Evolutionary conservation across 1,140 invertebrate species (phyloP).

Genomic region (Tenebrio molitor): DNA sequence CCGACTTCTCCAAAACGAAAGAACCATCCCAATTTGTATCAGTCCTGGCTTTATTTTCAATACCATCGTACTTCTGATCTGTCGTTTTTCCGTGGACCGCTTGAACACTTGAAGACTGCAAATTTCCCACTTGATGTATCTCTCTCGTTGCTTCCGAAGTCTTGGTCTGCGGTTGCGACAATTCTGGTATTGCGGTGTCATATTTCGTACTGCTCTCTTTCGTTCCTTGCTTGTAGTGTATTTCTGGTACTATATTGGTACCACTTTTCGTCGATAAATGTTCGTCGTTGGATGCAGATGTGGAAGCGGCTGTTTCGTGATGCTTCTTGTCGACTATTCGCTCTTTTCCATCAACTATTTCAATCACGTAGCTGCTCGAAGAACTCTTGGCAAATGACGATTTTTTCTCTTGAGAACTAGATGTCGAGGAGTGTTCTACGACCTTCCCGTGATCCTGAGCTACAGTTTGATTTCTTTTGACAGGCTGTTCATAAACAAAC

Average conservation of each 20-base stretch:
- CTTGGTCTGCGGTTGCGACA: conserved; percentile 57
- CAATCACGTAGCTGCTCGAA: conserved; percentile 71
- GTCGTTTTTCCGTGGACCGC: conserved; percentile 24
- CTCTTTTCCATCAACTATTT: conserved; percentile 74
- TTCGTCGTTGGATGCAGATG: conserved; percentile 68
- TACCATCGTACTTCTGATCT: not conserved
- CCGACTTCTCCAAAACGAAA: conserved; percentile 26
- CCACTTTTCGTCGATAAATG: conserved; percentile 67
- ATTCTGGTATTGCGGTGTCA: conserved; percentile 70
- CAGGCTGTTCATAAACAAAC: conserved; percentile 67
- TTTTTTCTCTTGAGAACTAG: conserved; percentile 56
- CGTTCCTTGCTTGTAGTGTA: conserved; percentile 69
- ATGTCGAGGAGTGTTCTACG: conserved; percentile 57
- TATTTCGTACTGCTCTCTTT: conserved; percentile 70
- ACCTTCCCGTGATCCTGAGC: conserved; percentile 44
- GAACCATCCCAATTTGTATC: conserved; percentile 49
- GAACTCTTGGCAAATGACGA: conserved; percentile 68
- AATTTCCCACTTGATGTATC: conserved; percentile 61
- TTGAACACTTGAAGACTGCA: conserved; percentile 47
- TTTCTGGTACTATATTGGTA: conserved; percentile 69
- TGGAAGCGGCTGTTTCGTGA: conserved; percentile 69
- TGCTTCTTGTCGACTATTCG: conserved; percentile 70
- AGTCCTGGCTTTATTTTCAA: not conserved
- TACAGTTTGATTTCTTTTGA: conserved; percentile 42
- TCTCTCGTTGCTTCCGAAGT: conserved; percentile 57